phyloP scores from a whole-genome alignment of 2,888 invertebrate genomes.

The Agonopterix subpropinquella region DNA sequence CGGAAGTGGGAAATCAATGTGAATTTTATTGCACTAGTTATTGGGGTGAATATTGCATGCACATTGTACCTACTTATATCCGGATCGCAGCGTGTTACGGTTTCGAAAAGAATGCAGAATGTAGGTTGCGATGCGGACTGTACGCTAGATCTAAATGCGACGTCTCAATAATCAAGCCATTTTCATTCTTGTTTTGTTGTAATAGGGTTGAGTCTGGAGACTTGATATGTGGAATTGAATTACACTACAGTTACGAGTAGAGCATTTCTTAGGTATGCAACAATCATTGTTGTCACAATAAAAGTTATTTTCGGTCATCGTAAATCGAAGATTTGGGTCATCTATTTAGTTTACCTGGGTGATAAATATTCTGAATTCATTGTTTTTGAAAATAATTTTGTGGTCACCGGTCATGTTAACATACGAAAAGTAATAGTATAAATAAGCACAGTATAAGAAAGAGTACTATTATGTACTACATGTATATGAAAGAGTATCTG shows the following conservation, averaged over 20 bases:
- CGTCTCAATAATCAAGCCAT: no score
- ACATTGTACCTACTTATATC: slow-evolving; percentile 37
- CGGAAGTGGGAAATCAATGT: slow-evolving; percentile 42
- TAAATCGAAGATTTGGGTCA: slow-evolving; percentile 27
- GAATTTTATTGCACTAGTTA: slow-evolving; percentile 51
- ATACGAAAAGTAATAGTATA: no score
- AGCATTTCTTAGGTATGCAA: slow-evolving; percentile 58
- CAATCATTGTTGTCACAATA: slow-evolving; percentile 50
- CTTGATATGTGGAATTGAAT: no score
- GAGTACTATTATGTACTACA: no score
- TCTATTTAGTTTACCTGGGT: slow-evolving; percentile 4
- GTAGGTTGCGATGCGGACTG: slow-evolving; percentile 68
- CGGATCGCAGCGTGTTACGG: slow-evolving; percentile 73
- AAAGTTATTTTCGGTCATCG: slow-evolving; percentile 34
- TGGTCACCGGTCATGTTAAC: no score
- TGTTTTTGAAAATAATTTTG: no score
- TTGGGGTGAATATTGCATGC: slow-evolving; percentile 61
- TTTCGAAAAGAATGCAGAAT: slow-evolving; percentile 75
- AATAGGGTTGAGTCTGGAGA: no score
- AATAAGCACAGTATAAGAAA: no score
- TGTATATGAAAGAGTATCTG: no score
- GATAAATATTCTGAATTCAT: not conserved
- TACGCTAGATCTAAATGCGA: not conserved
- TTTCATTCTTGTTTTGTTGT: not conserved
- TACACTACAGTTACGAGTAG: slow-evolving; percentile 56